These are phyloP conservation scores for Corbicula japonica DNA, from an alignment of 2,888 invertebrate species.

Conservation along the genomic window DNA sequence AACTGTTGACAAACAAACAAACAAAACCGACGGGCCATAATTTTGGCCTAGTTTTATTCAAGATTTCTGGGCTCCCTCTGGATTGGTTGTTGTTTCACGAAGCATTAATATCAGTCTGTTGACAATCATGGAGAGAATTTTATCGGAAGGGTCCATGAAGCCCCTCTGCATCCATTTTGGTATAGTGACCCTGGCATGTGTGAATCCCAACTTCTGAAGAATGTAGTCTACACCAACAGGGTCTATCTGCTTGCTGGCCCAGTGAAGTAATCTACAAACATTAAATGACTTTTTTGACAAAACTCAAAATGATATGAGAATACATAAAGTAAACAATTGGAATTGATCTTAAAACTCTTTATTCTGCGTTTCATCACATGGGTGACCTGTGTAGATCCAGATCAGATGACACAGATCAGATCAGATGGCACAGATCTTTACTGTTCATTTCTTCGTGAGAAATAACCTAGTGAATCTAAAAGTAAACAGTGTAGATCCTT, in stretches of 20 bases:
- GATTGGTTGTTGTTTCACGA: constrained; percentile 49
- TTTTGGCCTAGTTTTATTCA: no score
- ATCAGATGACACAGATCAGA: no score
- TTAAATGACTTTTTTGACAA: neutral
- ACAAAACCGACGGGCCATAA: no score
- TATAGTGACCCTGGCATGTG: constrained; percentile 98
- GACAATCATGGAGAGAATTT: constrained; percentile 88
- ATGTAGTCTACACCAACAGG: constrained; percentile 99
- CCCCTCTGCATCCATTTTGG: constrained; percentile 99
- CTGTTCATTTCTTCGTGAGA: no score
- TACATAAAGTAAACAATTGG: neutral
- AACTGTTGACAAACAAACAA: no score
- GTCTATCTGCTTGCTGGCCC: constrained; percentile 98
- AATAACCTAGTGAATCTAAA: no score
- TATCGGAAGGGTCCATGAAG: constrained; percentile 98
- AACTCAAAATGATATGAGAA: neutral
- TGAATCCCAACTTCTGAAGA: constrained; percentile 98
- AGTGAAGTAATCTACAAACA: constrained; percentile 87
- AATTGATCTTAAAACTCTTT: no score
- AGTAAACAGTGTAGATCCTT: no score
- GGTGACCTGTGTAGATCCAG: no score
- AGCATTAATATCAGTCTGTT: constrained; percentile 80
- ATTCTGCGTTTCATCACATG: no score
- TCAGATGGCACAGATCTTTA: no score
- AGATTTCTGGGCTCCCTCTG: constrained; percentile 19